These are phyloP conservation scores for Brevimyrus niger DNA, from an alignment of 2,113 vertebrate species.

Conservation along the genomic window DNA sequence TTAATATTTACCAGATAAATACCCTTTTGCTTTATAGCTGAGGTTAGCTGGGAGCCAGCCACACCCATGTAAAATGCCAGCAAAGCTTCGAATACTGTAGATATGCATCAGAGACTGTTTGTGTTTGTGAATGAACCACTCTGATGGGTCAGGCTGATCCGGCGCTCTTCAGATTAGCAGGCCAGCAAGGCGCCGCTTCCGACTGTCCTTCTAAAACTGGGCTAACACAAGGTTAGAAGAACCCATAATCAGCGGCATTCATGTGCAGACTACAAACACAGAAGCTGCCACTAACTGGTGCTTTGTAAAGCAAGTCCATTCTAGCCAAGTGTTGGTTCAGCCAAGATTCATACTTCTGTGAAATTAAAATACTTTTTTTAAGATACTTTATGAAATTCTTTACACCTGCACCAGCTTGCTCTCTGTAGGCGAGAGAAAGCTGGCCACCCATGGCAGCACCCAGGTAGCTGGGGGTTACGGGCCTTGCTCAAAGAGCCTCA, in stretches of 20 bases:
- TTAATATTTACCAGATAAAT: not conserved
- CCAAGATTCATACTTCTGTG: not conserved
- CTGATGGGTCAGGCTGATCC: not conserved
- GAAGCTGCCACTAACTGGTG: not conserved
- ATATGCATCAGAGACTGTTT: not conserved
- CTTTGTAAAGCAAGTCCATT: not conserved
- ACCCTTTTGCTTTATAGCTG: not conserved
- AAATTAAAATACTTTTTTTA: not conserved
- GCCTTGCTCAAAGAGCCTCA: too few relatives aligned
- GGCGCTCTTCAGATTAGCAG: not conserved
- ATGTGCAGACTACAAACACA: not conserved
- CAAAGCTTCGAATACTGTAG: conserved; percentile 7
- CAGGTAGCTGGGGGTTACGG: too few relatives aligned
- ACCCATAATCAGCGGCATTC: not conserved
- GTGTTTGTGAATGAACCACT: conserved; percentile 12
- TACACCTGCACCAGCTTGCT: too few relatives aligned
- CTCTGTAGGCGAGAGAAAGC: too few relatives aligned
- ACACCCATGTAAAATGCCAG: not conserved
- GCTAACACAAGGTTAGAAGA: not conserved
- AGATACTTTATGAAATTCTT: too few relatives aligned
- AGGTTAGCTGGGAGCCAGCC: not conserved
- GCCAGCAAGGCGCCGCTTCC: not conserved
- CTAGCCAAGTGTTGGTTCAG: not conserved
- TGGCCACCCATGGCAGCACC: too few relatives aligned
- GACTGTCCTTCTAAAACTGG: not conserved